Conservation (phyloP, 2,797 vertebrate species). For the Sebastes reedi region DNA sequence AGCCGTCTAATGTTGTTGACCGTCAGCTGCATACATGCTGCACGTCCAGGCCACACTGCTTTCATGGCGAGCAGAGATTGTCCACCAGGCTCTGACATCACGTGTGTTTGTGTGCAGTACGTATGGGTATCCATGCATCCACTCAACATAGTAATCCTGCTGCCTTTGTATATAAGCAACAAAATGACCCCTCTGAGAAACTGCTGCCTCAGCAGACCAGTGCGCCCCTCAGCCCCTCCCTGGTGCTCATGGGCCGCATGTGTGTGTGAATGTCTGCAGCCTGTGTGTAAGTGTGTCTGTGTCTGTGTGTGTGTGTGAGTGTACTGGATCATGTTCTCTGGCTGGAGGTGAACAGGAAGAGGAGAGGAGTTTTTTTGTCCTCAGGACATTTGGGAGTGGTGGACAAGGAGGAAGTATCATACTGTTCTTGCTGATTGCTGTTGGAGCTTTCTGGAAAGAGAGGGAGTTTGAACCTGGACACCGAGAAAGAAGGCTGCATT, state of each 20-base stretch:
- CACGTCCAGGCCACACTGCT: conserved; percentile 15
- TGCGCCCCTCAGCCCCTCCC: conserved; percentile 63
- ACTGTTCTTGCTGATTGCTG: conserved; percentile 23
- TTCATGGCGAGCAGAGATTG: conserved; percentile 18
- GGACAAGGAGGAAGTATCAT: conserved; percentile 31
- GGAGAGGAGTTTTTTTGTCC: conserved; percentile 30
- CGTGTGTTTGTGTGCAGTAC: conserved; percentile 44
- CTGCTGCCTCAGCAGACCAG: conserved; percentile 63
- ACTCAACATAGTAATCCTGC: conserved; percentile 59
- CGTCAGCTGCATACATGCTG: conserved; percentile 23
- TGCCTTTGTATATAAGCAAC: conserved; percentile 76
- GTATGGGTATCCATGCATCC: conserved; percentile 57
- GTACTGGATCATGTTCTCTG: conserved; percentile 47
- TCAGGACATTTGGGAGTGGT: conserved; percentile 56
- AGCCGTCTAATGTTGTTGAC: neutral
- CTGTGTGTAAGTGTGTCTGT: conserved; percentile 47
- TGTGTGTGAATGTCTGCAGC: conserved; percentile 51
- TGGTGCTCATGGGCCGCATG: conserved; percentile 46
- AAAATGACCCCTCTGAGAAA: conserved; percentile 71
- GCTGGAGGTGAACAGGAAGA: conserved; percentile 67
- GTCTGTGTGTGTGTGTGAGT: conserved; percentile 56
- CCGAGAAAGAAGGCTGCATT: conserved; percentile 5
- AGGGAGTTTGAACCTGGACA: conserved; percentile 44
- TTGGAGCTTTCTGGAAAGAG: conserved; percentile 42
- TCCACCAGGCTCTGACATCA: conserved; percentile 36